Evolutionary conservation across 2,888 invertebrate genomes (phyloP), one percentile per base, ranked within the genome.

Genomic region (Drosophila parthenogenetica): DNA sequence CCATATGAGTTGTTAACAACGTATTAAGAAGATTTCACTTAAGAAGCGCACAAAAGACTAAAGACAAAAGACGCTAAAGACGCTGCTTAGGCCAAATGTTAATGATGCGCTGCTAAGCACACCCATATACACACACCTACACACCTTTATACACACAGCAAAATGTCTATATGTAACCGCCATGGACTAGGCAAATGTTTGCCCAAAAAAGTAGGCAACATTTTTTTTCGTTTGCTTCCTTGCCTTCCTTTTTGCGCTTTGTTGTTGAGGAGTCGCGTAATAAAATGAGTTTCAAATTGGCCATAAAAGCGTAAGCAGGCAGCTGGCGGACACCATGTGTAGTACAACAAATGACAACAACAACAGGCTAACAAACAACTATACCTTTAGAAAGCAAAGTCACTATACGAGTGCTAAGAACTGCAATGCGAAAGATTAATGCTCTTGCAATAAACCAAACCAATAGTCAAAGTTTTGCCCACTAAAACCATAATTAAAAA

Each of bases 281-380:
- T 74, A 81, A 89, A 83, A 84, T 77, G 87, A 85, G 85, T 77
- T 88, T 86, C 86, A 79, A 85, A 88, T 86, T 88, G 88, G 86
- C 77, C 81, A 79, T 81, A 82, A 86, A 81, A 70, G 76, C 57
- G 70, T 63, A 70, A 71, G 62, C 64, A 68, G 80, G 50, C 70
- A 69, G 60, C 50, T 14, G 29, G 46, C 45, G 25, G 42, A 45
- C 45, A 73, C 39, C 59, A 61, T 59, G 53, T 64, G 53, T 59
- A 43, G 53, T 51, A 45, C 40, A 43, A 55, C 50, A 63, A 22
- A 22, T 22, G 22, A 35, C 43, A 59, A 32, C 39, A 73, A 39
- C n/a, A 48, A 8, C 55, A 54, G 37, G 19, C 39, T 57, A 29
- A 25, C 57, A 58, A 46, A 45, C n/a, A 59, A 54, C 55, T 63